Evolutionary conservation across 2,113 vertebrate species (phyloP), one percentile per base, ranked within the genome.

Genomic region (Poeciliopsis turrubarensis): DNA sequence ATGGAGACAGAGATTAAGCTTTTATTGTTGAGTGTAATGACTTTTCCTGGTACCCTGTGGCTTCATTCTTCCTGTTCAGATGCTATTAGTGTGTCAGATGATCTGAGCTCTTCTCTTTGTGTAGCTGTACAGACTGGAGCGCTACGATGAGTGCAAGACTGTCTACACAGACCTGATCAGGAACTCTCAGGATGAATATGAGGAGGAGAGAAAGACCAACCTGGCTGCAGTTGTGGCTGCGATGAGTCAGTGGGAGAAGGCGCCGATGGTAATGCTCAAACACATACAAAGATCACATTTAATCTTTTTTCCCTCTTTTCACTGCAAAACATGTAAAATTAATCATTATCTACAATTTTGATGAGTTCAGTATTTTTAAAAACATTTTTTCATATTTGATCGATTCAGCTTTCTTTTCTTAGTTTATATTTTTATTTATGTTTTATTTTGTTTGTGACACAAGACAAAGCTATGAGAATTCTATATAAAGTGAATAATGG

Each of bases 121-220:
- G 65, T 70, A 99, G 98, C 73, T 99, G 72, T 99, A 99, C 87
- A 95, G 97, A 70, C 86, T 99, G 84, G 98, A 99, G 87, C 95
- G 96, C 60, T 99, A 98, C 0, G 92, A 95, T 0, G 97, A 99
- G 15, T 99, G 98, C 86, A 93, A 95, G 85, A 91, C 94, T 0
- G 96, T 98, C 0, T 99, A 99, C 89, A 96, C 96, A 15, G 97
- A 99, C 79, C 95, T 99, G 26, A 98, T 99, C 90, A 95, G 97
- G 72, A 99, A 99, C 87, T 99, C 98, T 29, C 97, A 99, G 93
- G 98, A 99, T 76, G 98, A 99, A 73, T 99, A 99, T 30, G 98
- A 99, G 79, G 98, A 99, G 79, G 98, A 99, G 89, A 95, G 98
- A 68, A 99, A 98, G 92, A 99, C 98, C 65, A 99, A 99, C 88